Percentiles rank a stretch among this genome's conserved stretches.
Conservation (phyloP, 1,140 invertebrate genomes). For the Drosophila teissieri region DNA sequence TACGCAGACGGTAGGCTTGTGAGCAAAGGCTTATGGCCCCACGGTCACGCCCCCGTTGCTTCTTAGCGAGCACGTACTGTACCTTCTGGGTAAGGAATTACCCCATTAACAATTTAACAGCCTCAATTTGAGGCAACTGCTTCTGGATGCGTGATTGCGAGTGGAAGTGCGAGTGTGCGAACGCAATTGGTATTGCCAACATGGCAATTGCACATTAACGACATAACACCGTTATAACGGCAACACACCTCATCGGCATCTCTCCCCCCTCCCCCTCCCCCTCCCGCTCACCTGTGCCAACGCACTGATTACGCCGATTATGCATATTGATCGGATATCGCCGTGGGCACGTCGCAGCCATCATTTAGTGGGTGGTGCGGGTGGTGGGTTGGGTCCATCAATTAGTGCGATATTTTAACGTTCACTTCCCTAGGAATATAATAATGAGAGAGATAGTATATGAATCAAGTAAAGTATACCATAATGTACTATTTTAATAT, state of each 20-base stretch:
- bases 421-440: background rate
- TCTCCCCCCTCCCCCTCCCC: background rate
- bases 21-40: background rate
- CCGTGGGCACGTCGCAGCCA: conserved; percentile 62
- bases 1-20: conserved; percentile 1
- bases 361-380: conserved; percentile 45
- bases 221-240: conserved; percentile 82
- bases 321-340: conserved; percentile 73
- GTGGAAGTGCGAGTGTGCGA: conserved; percentile 27
- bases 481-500: too few species aligned
- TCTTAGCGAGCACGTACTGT: conserved; percentile 38
- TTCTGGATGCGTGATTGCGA: conserved; percentile 25
- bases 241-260: conserved; percentile 16
- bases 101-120: conserved; percentile 80
- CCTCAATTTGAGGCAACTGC: conserved; percentile 61
- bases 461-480: too few species aligned
- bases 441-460: too few species aligned
- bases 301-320: conserved; percentile 74
- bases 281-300: conserved; percentile 3
- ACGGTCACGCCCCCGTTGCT: background rate
- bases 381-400: conserved; percentile 5
- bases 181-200: conserved; percentile 67
- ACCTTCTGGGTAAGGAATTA: conserved; percentile 65
- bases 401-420: conserved; percentile 52
- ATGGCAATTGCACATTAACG: conserved; percentile 84